Conservation (phyloP, 2,113 vertebrate genomes). For the Apodemus speciosus region DNA sequence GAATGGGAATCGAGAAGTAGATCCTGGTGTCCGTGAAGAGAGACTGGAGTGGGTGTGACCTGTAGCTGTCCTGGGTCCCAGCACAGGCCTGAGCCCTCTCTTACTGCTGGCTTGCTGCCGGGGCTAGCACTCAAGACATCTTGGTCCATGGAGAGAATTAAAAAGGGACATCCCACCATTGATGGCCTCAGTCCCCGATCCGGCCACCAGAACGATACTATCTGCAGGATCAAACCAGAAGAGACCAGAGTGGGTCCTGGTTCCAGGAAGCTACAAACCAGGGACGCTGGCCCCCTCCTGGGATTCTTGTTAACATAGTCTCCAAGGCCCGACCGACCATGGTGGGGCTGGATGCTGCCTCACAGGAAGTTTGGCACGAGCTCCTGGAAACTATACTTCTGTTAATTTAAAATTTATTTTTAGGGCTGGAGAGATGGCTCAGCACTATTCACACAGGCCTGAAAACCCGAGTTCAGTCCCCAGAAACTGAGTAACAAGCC, state of each 20-base stretch:
- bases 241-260: not conserved
- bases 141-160: not conserved
- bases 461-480: not conserved
- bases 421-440: not conserved
- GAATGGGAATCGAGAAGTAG: not conserved
- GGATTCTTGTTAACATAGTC: not conserved
- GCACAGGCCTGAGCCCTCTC: not conserved
- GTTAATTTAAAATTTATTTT: conserved; percentile 6
- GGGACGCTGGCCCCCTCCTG: accelerated
- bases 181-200: not conserved
- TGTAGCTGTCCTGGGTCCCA: not conserved
- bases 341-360: not conserved
- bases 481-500: not conserved
- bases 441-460: not conserved
- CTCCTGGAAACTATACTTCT: not conserved
- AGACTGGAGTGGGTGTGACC: not conserved
- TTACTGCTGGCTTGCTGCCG: not conserved
- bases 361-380: not conserved
- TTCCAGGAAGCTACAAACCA: not conserved
- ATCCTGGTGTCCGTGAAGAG: not conserved
- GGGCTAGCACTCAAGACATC: not conserved
- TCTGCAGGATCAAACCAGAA: not conserved
- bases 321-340: not conserved
- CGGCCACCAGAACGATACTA: not conserved
- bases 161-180: not conserved